Evolutionary conservation across 2,797 vertebrate genomes (phyloP), one percentile per base, ranked within the genome.

Genomic region (Phrynocephalus guinanensis): DNA sequence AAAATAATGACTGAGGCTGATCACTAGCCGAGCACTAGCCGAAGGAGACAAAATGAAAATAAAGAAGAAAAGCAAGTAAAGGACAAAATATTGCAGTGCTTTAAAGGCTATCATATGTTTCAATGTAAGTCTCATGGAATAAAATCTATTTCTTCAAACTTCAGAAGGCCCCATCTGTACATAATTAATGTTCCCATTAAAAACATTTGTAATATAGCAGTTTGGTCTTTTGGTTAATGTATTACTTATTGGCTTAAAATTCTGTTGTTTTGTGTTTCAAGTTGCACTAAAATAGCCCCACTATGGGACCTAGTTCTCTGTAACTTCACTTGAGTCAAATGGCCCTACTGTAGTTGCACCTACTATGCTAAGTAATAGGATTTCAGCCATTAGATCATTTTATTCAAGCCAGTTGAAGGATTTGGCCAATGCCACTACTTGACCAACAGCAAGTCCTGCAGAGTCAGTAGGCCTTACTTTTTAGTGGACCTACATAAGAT

Each of bases 151-250:
- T 63, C 60, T 56, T 56, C 52, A 8, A 56, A 56, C 52, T 10
- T 48, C 72, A 15, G n/a, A 5, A 24, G n/a, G 28, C 33, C 11
- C 18, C 28, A 11, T 50, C 16, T 83, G 13, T 60, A 33, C 72
- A 91, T 86, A 38, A 87, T 96, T 91, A 89, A 92, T 93, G 33
- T 91, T 94, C 79, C 87, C 81, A 91, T 94, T 91, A 93, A 93
- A 78, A 93, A 88, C 78, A 90, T 56, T 71, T 60, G 30, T 72
- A 72, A 30, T 6, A 15, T 33, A 15, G 30, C 1, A 33, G 67
- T 16, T n/a, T 72, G n/a, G 70, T 33, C 30, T 71, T 66, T 66
- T 66, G 26, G 33, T 81, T 81, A 63, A 73, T 60, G 15, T 33
- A 20, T 20, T 44, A 83, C 20, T 26, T 15, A 33, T 18, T 48